phyloP scores from a whole-genome alignment of 2,113 vertebrate genomes.

The Axis porcinus region DNA sequence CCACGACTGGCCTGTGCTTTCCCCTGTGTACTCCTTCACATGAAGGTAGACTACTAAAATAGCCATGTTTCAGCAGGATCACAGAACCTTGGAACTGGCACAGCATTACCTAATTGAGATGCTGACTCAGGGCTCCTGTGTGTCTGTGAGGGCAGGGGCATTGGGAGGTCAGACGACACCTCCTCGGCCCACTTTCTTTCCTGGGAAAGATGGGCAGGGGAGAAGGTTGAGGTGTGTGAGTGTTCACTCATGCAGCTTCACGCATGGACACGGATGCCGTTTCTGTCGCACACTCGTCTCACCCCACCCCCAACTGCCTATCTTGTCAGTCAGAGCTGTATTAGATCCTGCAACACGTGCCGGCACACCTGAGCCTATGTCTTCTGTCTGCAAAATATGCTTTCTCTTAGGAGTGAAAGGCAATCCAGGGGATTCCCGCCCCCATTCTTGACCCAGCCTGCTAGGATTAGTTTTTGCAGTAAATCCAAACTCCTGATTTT shows the following conservation, averaged over 20 bases:
- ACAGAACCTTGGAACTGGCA: background rate
- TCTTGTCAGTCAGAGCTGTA: background rate
- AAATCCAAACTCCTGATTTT: constrained; percentile 8
- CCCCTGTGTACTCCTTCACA: background rate
- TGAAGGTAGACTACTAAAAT: background rate
- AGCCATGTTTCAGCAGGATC: background rate
- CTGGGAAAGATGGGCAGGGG: background rate
- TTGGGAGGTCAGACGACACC: background rate
- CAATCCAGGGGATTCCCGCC: background rate
- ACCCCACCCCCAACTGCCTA: background rate
- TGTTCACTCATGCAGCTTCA: background rate
- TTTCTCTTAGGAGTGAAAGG: background rate
- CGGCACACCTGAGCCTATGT: background rate
- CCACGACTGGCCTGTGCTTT: background rate
- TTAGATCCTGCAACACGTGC: background rate
- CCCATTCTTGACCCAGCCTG: background rate
- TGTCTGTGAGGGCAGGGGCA: background rate
- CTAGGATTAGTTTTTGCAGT: background rate
- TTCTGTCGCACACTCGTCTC: background rate
- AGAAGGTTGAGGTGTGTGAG: too few relatives aligned
- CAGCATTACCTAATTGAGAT: background rate
- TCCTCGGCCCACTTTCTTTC: background rate
- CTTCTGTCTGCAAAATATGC: background rate
- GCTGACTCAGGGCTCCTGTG: background rate
- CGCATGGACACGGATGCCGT: accelerated